A percentile compares a stretch with the other conserved stretches of the same genome.
These are phyloP conservation scores for Morus bassanus DNA, from an alignment of 2,797 vertebrate species.

Conservation along the genomic window DNA sequence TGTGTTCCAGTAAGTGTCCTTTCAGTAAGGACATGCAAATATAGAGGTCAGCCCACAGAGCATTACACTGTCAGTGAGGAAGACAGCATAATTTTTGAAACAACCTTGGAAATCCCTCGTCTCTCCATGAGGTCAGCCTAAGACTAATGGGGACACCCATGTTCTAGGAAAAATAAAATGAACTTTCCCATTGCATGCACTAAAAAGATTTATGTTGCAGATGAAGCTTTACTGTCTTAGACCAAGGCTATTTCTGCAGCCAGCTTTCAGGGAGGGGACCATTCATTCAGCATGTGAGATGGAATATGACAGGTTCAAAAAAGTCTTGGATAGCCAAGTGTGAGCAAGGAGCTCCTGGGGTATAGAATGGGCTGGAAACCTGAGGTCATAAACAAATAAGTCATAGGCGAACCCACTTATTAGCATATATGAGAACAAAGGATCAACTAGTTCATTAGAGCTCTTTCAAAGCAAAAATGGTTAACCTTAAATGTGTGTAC, in stretches of 20 bases:
- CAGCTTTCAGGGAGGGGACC: background rate
- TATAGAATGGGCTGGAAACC: background rate
- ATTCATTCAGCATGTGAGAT: background rate
- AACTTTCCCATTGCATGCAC: background rate
- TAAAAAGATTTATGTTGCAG: background rate
- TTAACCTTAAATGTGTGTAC: background rate
- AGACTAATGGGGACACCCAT: background rate
- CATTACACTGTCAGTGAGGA: background rate
- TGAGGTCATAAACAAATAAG: background rate
- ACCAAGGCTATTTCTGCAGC: background rate
- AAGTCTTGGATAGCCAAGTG: background rate
- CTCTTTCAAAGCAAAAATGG: background rate
- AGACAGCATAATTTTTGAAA: background rate
- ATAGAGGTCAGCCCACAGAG: background rate
- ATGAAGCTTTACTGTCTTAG: background rate
- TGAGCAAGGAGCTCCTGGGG: background rate
- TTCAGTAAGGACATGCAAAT: slow-evolving; percentile 6
- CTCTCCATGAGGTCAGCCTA: background rate
- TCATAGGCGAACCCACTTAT: background rate
- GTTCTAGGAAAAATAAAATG: background rate
- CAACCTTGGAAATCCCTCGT: background rate
- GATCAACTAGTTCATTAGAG: background rate
- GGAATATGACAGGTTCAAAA: background rate
- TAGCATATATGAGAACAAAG: background rate
- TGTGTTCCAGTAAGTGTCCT: background rate